Conservation (phyloP, 2,113 vertebrate species). For the Maccullochella peelii region DNA sequence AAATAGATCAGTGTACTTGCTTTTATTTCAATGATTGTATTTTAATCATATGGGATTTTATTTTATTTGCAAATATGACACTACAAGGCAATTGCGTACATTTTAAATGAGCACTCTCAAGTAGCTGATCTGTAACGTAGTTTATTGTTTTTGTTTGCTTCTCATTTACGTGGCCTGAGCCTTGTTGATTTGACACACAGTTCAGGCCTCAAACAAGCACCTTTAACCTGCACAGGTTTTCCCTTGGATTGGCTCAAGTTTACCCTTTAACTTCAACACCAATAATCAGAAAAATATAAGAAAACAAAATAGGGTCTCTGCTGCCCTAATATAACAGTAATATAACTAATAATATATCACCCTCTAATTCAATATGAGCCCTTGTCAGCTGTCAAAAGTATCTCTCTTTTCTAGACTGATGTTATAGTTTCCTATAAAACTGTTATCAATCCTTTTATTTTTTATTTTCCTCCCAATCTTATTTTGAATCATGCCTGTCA, state of each 20-base stretch:
- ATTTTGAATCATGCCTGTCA: constrained; percentile 72
- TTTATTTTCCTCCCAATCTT: constrained; percentile 59
- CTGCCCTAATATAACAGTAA: constrained; percentile 11
- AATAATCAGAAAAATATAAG: constrained; percentile 24
- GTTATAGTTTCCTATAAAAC: constrained; percentile 59
- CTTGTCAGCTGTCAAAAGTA: constrained; percentile 46
- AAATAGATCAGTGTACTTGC: constrained; percentile 13
- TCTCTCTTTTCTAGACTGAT: constrained; percentile 44
- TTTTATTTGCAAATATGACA: not conserved
- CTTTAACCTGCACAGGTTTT: not conserved
- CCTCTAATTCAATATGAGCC: constrained; percentile 36
- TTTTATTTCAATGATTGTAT: constrained; percentile 5
- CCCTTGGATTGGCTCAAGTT: not conserved
- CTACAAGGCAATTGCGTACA: not conserved
- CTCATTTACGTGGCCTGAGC: not conserved
- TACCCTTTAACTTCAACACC: not conserved
- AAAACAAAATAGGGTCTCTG: constrained; percentile 23
- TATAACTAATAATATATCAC: constrained; percentile 52
- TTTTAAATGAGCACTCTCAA: too few relatives aligned
- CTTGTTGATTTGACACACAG: not conserved
- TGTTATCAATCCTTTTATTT: constrained; percentile 66
- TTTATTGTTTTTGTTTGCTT: not conserved
- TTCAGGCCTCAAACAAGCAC: not conserved
- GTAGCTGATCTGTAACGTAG: too few relatives aligned
- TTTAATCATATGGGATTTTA: not conserved